These are phyloP conservation scores for Myotis yumanensis DNA, from an alignment of 2,113 vertebrate genomes.

Conservation along the genomic window DNA sequence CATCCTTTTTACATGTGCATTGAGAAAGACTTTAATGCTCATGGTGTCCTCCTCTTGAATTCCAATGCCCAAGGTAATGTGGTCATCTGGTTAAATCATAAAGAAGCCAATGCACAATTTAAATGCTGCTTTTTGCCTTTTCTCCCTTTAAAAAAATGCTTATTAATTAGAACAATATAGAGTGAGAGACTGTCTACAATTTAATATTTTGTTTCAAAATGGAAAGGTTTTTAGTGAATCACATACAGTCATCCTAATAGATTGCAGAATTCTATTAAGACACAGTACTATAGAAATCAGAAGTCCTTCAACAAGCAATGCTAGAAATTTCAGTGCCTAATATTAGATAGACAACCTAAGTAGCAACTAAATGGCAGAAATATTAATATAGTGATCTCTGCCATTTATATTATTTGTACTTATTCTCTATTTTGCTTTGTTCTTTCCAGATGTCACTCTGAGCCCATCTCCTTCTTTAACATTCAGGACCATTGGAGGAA, in stretches of 20 bases:
- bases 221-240: neutral
- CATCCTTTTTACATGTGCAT: slow-evolving; percentile 75
- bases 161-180: slow-evolving; percentile 29
- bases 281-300: neutral
- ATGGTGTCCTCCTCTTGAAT: slow-evolving; percentile 77
- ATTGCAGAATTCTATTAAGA: neutral
- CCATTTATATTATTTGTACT: neutral
- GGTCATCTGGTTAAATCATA: slow-evolving; percentile 25
- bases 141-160: neutral
- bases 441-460: slow-evolving; percentile 71
- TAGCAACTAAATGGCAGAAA: neutral
- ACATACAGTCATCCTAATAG: neutral
- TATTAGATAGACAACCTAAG: neutral
- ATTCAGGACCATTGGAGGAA: slow-evolving; percentile 75
- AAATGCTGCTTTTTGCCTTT: slow-evolving; percentile 33
- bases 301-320: neutral
- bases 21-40: slow-evolving; percentile 70
- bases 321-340: neutral
- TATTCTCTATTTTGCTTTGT: neutral
- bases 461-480: slow-evolving; percentile 76
- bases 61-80: slow-evolving; percentile 77
- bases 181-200: neutral
- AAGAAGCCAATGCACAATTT: neutral
- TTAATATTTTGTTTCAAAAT: slow-evolving; percentile 47
- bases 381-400: neutral